Evolutionary conservation across 2,797 vertebrate genomes (phyloP).

Genomic region (Cryptoprocta ferox): DNA sequence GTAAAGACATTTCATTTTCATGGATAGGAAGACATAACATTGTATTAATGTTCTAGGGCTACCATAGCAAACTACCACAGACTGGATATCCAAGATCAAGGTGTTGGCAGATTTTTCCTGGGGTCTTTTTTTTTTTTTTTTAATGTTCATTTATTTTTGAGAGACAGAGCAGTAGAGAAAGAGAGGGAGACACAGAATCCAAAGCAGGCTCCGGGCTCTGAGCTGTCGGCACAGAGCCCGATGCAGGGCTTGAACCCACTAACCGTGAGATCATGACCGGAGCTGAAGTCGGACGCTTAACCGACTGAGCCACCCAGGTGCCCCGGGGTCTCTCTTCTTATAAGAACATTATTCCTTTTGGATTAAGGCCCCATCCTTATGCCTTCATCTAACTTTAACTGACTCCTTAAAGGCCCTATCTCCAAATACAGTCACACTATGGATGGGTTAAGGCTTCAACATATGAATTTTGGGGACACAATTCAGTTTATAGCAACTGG

Average conservation of each 20-base stretch:
- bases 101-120: not conserved
- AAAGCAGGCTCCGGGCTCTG: too few species aligned
- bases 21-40: not conserved
- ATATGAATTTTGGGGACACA: not conserved
- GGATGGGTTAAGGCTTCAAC: not conserved
- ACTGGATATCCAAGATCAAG: not conserved
- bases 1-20: not conserved
- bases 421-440: not conserved
- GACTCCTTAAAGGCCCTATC: not conserved
- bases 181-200: too few species aligned
- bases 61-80: not conserved
- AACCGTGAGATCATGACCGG: too few species aligned
- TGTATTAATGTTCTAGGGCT: not conserved
- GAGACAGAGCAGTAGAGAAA: too few species aligned
- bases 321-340: not conserved
- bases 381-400: not conserved
- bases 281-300: too few species aligned
- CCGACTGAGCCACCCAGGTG: too few species aligned
- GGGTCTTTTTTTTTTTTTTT: too few species aligned
- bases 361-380: not conserved
- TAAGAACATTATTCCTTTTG: not conserved
- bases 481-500: not conserved
- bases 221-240: too few species aligned
- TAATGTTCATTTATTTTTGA: too few species aligned
- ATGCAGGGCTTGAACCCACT: too few species aligned